A percentile compares a stretch with the other conserved stretches of the same genome.
Evolutionary conservation across 2,888 invertebrate genomes (phyloP).

Genomic region (Brachycybe producta): DNA sequence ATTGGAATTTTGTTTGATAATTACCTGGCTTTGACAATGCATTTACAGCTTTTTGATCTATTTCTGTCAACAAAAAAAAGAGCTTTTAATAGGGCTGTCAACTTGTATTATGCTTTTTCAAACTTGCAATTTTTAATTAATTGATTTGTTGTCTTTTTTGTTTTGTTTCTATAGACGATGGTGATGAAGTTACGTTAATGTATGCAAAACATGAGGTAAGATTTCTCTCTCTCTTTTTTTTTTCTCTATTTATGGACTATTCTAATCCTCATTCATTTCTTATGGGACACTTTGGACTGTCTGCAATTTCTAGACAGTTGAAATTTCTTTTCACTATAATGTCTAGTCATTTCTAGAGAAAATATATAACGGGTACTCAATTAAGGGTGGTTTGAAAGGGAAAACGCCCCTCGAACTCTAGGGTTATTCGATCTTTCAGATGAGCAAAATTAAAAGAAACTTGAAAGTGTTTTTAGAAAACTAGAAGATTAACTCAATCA

Average conservation of each 20-base stretch:
- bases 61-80: no score
- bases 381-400: no score
- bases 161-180: constrained; percentile 32
- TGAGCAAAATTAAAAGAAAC: no score
- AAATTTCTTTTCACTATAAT: neutral
- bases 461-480: no score
- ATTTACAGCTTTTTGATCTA: no score
- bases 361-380: no score
- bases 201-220: constrained; percentile 39
- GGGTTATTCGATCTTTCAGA: no score
- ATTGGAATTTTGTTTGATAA: no score
- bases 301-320: neutral
- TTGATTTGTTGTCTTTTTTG: neutral
- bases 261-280: neutral
- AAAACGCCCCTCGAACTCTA: no score
- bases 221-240: constrained; percentile 9
- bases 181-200: constrained; percentile 38
- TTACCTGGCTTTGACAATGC: no score
- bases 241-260: neutral
- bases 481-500: no score
- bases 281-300: neutral
- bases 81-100: neutral
- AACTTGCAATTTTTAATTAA: neutral
- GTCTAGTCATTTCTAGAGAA: no score
- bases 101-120: neutral